Evolutionary conservation across 2,888 invertebrate genomes (phyloP).

Genomic region (Drosophila lutescens): DNA sequence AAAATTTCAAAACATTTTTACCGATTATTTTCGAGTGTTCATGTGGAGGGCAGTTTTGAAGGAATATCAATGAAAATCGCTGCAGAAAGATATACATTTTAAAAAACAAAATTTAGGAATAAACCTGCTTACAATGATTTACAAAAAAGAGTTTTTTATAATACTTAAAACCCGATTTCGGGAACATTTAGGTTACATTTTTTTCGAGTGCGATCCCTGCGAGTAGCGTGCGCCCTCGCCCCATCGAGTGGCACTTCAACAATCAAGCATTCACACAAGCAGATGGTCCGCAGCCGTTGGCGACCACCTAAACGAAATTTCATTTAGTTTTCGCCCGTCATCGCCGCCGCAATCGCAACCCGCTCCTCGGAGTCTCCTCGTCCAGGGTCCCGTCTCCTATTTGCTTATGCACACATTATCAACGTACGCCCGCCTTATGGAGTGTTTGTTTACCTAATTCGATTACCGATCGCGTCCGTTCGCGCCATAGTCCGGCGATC

Average conservation of each 20-base stretch:
- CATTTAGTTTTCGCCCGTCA: slow-evolving; percentile 76
- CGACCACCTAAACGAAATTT: slow-evolving; percentile 78
- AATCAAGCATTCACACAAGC: slow-evolving; percentile 80
- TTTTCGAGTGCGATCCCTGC: slow-evolving; percentile 14
- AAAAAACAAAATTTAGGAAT: too few relatives aligned
- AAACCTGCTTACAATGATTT: too few relatives aligned
- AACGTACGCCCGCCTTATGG: slow-evolving; percentile 76
- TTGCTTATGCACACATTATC: slow-evolving; percentile 63
- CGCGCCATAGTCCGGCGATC: slow-evolving; percentile 72
- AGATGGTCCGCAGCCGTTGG: slow-evolving; percentile 69
- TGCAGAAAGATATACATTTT: too few relatives aligned
- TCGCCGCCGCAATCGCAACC: slow-evolving; percentile 67
- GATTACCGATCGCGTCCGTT: slow-evolving; percentile 80
- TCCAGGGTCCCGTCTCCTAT: slow-evolving; percentile 28
- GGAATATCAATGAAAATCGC: too few relatives aligned
- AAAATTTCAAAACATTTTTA: too few relatives aligned
- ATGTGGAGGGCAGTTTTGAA: too few relatives aligned
- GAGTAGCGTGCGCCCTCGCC: slow-evolving; percentile 78
- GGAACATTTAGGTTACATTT: background rate
- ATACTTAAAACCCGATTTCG: background rate
- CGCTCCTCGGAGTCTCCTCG: slow-evolving; percentile 10
- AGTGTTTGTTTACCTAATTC: slow-evolving; percentile 80
- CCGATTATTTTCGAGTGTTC: too few relatives aligned
- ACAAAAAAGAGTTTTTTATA: too few relatives aligned
- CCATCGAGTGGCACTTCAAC: slow-evolving; percentile 78